Evolutionary conservation across 1,140 invertebrate species (phyloP), one percentile per base, ranked within the genome.

Genomic region (Adelges cooleyi): DNA sequence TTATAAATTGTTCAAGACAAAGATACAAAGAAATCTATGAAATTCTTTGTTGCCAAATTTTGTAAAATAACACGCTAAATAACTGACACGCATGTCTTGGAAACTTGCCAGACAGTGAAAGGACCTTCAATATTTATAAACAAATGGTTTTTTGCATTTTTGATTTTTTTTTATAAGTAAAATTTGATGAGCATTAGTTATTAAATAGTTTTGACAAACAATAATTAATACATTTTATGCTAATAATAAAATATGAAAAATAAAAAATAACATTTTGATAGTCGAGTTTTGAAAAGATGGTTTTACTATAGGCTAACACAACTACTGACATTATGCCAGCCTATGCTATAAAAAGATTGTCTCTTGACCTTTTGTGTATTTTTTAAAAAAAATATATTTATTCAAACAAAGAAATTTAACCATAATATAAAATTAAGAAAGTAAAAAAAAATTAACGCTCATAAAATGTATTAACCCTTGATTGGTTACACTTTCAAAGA

Each of bases 311-410:
- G n/a, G n/a, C n/a, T n/a, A n/a, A n/a, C 5, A 33, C 29, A 33
- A 33, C 11, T 33, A 33, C 25, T 62, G 56, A 62, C 42, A 27
- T 9, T 15, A 17, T 62, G 56, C 56, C 56, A 62, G 56, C 25
- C 38, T 62, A 62, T 29, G 42, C 56, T 62, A 62, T 62, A 46
- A 62, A 62, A 62, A 62, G 56, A 62, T 42, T 62, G 56, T 46
- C 40, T 62, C 38, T 48, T 62, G 42, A 62, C 56, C 56, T 62
- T 62, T 62, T 62, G 42, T 10, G 17, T 29, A 48, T n/a, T n/a
- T n/a, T n/a, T n/a, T n/a, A n/a, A n/a, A n/a, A n/a, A n/a, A n/a
- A n/a, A n/a, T n/a, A n/a, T n/a, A n/a, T n/a, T n/a, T n/a, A n/a
- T n/a, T n/a, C n/a, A n/a, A n/a, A n/a, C n/a, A n/a, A n/a, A n/a